phyloP scores from a whole-genome alignment of 2,888 invertebrate genomes.

The Cosmia trapezina region DNA sequence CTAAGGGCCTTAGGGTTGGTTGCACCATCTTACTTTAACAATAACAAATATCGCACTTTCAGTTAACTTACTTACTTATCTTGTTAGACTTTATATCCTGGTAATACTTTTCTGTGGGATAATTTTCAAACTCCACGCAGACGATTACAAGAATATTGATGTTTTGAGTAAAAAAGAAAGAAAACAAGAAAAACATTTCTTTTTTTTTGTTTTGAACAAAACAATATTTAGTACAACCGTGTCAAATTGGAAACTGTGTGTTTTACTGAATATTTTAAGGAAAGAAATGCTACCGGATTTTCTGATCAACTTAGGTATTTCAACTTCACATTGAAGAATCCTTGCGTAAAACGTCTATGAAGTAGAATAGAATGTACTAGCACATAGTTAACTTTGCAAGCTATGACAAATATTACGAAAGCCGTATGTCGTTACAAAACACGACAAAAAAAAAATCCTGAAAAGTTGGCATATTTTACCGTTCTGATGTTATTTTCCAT shows the following conservation, averaged over 20 bases:
- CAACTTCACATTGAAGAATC: neutral
- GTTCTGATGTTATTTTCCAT: neutral
- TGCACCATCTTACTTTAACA: too few relatives aligned
- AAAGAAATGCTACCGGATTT: neutral
- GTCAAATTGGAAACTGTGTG: neutral
- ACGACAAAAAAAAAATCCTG: too few relatives aligned
- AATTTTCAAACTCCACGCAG: too few relatives aligned
- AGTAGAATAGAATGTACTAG: slow-evolving; percentile 12
- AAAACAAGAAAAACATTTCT: too few relatives aligned
- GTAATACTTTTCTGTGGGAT: too few relatives aligned
- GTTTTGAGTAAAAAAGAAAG: neutral
- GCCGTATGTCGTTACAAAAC: neutral
- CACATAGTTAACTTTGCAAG: neutral
- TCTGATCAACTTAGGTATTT: slow-evolving; percentile 10
- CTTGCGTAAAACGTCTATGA: slow-evolving; percentile 14
- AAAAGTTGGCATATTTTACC: too few relatives aligned
- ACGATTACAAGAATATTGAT: too few relatives aligned
- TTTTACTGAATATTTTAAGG: slow-evolving; percentile 2
- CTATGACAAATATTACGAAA: neutral
- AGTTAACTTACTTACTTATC: too few relatives aligned
- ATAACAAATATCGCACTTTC: too few relatives aligned
- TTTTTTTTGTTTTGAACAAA: too few relatives aligned
- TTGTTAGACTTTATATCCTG: too few relatives aligned
- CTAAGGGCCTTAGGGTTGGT: too few relatives aligned
- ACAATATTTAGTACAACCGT: neutral